A percentile compares a stretch with the other conserved stretches of the same genome.
phyloP scores from a whole-genome alignment of 2,113 vertebrate genomes.

The Peromyscus leucopus region DNA sequence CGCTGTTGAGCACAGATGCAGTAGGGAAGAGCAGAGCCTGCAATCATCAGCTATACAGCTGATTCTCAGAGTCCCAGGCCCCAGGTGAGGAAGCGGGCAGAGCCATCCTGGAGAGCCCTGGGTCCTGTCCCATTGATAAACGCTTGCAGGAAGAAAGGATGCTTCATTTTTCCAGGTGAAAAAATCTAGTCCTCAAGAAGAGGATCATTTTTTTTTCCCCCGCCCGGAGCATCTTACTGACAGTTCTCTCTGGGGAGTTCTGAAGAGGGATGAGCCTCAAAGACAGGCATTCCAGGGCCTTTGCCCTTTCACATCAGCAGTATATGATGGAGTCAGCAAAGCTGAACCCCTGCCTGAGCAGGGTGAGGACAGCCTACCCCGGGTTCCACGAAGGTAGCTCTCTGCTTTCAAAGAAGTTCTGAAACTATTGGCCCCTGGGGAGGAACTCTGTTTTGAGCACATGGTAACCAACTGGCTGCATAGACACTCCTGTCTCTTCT shows the following conservation, averaged over 20 bases:
- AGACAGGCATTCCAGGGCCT: slow-evolving; percentile 34
- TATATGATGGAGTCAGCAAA: slow-evolving; percentile 52
- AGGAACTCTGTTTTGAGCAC: slow-evolving; percentile 31
- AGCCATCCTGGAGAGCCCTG: neutral
- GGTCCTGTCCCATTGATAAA: slow-evolving; percentile 67
- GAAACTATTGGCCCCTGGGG: neutral
- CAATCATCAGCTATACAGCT: neutral
- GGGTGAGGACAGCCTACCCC: slow-evolving; percentile 39
- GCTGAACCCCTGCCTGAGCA: neutral
- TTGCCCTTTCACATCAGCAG: slow-evolving; percentile 31
- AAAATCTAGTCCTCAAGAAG: slow-evolving; percentile 82
- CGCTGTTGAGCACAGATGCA: neutral
- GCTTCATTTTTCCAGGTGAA: slow-evolving; percentile 77
- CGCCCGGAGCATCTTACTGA: slow-evolving; percentile 86
- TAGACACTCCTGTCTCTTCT: neutral
- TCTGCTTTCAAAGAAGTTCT: slow-evolving; percentile 40
- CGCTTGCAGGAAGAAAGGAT: slow-evolving; percentile 62
- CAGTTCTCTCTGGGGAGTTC: slow-evolving; percentile 86
- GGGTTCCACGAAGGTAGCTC: neutral
- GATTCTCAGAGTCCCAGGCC: neutral
- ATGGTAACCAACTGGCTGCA: neutral
- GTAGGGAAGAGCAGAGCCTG: neutral
- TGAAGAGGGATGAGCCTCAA: slow-evolving; percentile 85
- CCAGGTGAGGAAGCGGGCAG: neutral
- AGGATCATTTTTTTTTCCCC: slow-evolving; percentile 82